Percentiles rank a stretch among this genome's conserved stretches.
phyloP scores from a whole-genome alignment of 2,888 invertebrate species.

The Margaritifera margaritifera region DNA sequence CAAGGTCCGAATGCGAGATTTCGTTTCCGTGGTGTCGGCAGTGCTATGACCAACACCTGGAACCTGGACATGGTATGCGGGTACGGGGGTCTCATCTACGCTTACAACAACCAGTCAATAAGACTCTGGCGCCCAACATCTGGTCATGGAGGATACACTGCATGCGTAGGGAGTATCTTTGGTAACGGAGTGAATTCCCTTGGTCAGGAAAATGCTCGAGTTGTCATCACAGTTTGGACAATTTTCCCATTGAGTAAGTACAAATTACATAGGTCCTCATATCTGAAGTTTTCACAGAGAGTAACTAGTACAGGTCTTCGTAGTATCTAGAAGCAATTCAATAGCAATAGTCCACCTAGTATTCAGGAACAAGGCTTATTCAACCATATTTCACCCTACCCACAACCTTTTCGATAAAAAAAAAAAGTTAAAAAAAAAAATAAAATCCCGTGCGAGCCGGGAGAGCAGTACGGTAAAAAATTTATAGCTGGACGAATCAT shows the following conservation, averaged over 20 bases:
- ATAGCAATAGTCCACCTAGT: no score
- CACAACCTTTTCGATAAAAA: no score
- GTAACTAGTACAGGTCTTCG: no score
- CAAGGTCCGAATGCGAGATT: constrained; percentile 19
- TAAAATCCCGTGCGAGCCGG: no score
- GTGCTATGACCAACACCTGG: constrained; percentile 11
- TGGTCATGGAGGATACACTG: constrained; percentile 9
- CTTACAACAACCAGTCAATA: constrained; percentile 1
- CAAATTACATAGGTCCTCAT: no score
- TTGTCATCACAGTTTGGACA: constrained; percentile 7
- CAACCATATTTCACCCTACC: no score
- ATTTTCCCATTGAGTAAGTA: background rate
- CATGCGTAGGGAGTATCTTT: constrained; percentile 16
- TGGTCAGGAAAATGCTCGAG: constrained; percentile 8
- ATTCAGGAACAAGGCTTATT: no score
- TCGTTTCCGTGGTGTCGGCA: constrained; percentile 12
- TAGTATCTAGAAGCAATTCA: no score
- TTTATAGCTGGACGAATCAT: no score
- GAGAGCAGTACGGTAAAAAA: no score
- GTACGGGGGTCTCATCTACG: constrained; percentile 23
- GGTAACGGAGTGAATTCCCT: constrained; percentile 18
- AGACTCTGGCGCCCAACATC: constrained; percentile 21
- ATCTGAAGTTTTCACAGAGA: no score
- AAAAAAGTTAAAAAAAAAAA: no score
- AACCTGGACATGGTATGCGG: constrained; percentile 11